phyloP scores from a whole-genome alignment of 2,113 vertebrate species.

The human region GRCh38 chr12:46009501-46010000 shows the following conservation, averaged over 20 bases:
- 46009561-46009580: background rate
- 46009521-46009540: background rate
- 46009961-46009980: too few relatives aligned
- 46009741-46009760: background rate
- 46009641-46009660: background rate
- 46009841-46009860: too few relatives aligned
- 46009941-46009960: too few relatives aligned
- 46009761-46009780: background rate
- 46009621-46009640: background rate
- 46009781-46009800: background rate
- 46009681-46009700: background rate
- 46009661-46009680: background rate
- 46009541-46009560: background rate
- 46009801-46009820: background rate
- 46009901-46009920: too few relatives aligned
- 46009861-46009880: too few relatives aligned
- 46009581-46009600: background rate
- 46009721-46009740: background rate
- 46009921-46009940: too few relatives aligned
- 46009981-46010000: too few relatives aligned
- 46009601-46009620: background rate
- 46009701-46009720: background rate
- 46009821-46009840: too few relatives aligned
- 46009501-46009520: background rate
- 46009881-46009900: too few relatives aligned